Conservation (phyloP, 2,113 vertebrate species). For the Lonchura striata region DNA sequence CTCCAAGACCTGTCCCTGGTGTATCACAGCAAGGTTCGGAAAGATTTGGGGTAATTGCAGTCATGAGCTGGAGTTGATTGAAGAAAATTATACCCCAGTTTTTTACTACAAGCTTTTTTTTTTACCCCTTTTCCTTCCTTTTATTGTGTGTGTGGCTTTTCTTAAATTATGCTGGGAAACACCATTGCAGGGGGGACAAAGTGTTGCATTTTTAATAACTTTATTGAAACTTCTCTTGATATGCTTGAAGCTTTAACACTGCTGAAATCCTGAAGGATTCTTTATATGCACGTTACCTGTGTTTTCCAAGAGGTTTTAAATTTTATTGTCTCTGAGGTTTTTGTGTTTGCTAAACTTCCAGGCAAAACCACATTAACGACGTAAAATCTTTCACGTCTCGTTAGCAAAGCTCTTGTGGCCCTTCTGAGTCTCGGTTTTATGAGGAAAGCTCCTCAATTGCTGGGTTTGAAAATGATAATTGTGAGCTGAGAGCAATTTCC, state of each 20-base stretch:
- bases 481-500: slow-evolving; percentile 3
- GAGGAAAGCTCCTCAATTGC: background rate
- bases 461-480: background rate
- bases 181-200: slow-evolving; percentile 47
- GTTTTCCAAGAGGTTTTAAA: background rate
- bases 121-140: background rate
- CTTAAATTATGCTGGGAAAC: slow-evolving; percentile 60
- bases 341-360: background rate
- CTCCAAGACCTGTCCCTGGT: slow-evolving; percentile 72
- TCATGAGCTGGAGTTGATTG: slow-evolving; percentile 91
- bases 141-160: slow-evolving; percentile 60
- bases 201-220: slow-evolving; percentile 35
- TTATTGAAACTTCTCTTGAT: background rate
- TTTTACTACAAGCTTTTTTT: slow-evolving; percentile 66
- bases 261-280: background rate
- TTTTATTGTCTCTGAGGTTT: background rate
- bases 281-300: background rate
- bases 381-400: background rate
- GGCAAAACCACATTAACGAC: background rate
- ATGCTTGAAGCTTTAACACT: background rate
- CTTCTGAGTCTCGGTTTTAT: background rate
- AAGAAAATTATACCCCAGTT: slow-evolving; percentile 90
- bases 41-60: slow-evolving; percentile 92
- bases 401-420: background rate
- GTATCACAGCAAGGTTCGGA: slow-evolving; percentile 77